phyloP scores from a whole-genome alignment of 2,113 vertebrate species.

The Pantherophis guttatus region DNA sequence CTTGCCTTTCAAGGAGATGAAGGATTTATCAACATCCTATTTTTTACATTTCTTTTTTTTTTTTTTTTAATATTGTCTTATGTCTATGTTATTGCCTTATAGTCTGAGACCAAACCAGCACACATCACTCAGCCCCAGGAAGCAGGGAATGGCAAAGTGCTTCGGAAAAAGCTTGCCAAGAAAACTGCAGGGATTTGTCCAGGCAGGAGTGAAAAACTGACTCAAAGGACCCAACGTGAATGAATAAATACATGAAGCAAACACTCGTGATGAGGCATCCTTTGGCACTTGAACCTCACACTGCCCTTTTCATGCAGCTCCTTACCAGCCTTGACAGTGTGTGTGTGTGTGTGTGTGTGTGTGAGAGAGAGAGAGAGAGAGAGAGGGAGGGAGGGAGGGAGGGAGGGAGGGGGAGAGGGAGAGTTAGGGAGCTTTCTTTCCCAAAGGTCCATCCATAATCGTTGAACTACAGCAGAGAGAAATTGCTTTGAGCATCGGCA shows the following conservation, averaged over 20 bases:
- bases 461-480: neutral
- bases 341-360: no score
- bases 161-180: neutral
- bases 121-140: neutral
- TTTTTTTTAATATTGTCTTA: neutral
- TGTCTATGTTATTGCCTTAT: neutral
- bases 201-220: neutral
- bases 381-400: no score
- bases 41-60: neutral
- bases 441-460: neutral
- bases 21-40: slow-evolving; percentile 63
- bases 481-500: neutral
- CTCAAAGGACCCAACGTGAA: neutral
- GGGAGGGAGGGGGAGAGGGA: no score
- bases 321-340: neutral
- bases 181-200: neutral
- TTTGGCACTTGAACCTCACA: neutral
- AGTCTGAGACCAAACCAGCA: neutral
- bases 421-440: no score
- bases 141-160: neutral
- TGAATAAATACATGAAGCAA: neutral
- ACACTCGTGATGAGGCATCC: neutral
- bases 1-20: slow-evolving; percentile 55
- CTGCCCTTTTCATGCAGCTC: neutral
- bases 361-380: no score